Evolutionary conservation across 2,888 invertebrate species (phyloP).

Genomic region (Eilema caniola): DNA sequence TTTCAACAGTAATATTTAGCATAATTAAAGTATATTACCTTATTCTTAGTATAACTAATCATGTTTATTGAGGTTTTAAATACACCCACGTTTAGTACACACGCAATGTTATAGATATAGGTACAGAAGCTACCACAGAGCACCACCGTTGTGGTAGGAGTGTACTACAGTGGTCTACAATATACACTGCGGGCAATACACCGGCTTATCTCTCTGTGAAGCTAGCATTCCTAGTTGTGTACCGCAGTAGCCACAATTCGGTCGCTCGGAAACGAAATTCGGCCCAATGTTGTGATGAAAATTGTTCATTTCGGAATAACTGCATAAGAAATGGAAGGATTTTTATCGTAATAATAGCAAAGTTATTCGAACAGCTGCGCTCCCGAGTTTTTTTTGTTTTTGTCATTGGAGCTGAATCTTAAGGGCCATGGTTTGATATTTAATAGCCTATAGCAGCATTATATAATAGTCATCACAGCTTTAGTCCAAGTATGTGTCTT

Average conservation of each 20-base stretch:
- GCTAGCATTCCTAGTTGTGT: constrained; percentile 44
- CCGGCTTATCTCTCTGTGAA: constrained; percentile 35
- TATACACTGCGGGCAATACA: constrained; percentile 49
- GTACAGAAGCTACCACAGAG: constrained; percentile 45
- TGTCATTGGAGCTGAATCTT: neutral
- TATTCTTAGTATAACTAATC: neutral
- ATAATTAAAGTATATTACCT: too few species aligned
- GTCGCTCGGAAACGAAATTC: constrained; percentile 36
- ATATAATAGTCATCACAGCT: too few species aligned
- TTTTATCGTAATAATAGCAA: neutral
- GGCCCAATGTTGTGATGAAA: neutral
- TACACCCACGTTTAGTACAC: constrained; percentile 14
- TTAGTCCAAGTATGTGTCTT: too few species aligned
- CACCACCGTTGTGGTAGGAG: constrained; percentile 50
- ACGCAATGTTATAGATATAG: constrained; percentile 23
- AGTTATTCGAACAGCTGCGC: too few species aligned
- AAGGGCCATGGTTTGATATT: too few species aligned
- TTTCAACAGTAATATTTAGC: too few species aligned
- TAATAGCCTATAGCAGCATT: too few species aligned
- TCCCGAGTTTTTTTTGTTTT: too few species aligned
- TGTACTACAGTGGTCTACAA: constrained; percentile 50
- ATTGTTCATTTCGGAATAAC: neutral
- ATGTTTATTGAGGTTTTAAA: neutral
- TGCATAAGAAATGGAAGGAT: neutral
- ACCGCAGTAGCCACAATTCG: constrained; percentile 45